Base-by-base conservation (phyloP, 2,888 invertebrate genomes). In the Dryomyza anilis region DNA sequence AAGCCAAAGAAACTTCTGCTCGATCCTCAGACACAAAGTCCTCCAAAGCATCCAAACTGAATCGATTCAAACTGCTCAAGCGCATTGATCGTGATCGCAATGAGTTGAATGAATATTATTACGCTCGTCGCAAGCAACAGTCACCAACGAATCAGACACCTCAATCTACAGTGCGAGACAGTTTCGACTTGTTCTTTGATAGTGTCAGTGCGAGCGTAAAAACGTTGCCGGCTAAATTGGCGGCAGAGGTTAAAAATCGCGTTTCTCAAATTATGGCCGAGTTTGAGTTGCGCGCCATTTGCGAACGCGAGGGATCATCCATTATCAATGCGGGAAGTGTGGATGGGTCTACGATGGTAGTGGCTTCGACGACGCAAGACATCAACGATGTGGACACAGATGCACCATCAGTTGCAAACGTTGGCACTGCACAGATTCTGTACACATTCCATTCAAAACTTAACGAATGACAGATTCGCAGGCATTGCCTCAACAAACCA, bases 141-240 rank as follows among this genome's bases (percentile, higher is more conserved):
- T 27, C 57, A 14, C 16, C 53, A 1, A 16, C 56, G 8, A 7
- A 19, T 7, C 8, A 23, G 1, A 52, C 29, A 25, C 6, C 23
- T 14, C 6, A 16, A 8, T 5, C 60, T n/a, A 39, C n/a, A 27
- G 29, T 53, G 14, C 61, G 61, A 14, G 61, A 61, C 25, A 16
- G 53, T 4, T 61, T 61, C 43, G 78, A 78, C 57, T 65, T 78
- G 60, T 78, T 80, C 50, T 78, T 78, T 23, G 79, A 80, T 55
- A 79, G 80, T 25, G 76, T 76, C 3, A 75, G 79, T 63, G 73
- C 78, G 50, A 74, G 74, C 48, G 76, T 80, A 19, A 78, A 80
- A 64, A 68, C 66, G 4, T 67, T 78, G 39, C 78, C 78, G 3
- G 78, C 78, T 1, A 78, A 78, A 67, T 43, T 78, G 55, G 80